Percentiles rank a stretch among this genome's conserved stretches.
phyloP scores from a whole-genome alignment of 1,140 invertebrate species.

The Drosophila rhopaloa region DNA sequence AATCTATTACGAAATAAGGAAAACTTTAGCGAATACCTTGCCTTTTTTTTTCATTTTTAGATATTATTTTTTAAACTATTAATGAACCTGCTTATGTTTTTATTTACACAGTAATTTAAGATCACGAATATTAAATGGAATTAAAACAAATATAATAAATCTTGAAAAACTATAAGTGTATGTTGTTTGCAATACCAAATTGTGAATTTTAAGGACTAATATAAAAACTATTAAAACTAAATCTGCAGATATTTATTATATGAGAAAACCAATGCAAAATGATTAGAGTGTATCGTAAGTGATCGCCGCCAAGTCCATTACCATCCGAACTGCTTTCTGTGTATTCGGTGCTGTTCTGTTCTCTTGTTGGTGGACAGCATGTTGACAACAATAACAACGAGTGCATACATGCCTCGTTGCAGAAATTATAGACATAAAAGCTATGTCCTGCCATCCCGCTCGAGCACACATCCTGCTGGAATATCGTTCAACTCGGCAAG shows the following conservation, averaged over 20 bases:
- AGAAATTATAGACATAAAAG: conserved; percentile 66
- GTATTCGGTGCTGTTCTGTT: conserved; percentile 15
- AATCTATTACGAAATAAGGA: not conserved
- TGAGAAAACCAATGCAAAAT: not conserved
- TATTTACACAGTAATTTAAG: no score
- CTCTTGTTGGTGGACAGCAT: conserved; percentile 70
- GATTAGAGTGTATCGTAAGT: conserved; percentile 45
- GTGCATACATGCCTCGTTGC: conserved; percentile 55
- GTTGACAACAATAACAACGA: conserved; percentile 71
- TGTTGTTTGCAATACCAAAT: no score
- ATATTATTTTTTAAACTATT: no score
- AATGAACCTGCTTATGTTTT: no score
- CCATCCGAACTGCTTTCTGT: conserved; percentile 26
- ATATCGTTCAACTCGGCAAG: conserved; percentile 62
- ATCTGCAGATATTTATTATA: no score
- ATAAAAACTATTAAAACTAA: no score
- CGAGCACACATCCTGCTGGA: conserved; percentile 49
- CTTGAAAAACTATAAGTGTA: no score
- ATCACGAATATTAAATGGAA: no score
- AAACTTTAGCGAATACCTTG: not conserved
- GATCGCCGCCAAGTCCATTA: conserved; percentile 52
- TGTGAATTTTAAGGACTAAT: no score
- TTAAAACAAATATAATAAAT: no score
- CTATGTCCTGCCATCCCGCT: conserved; percentile 28
- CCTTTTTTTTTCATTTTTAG: no score